A percentile compares a stretch with the other conserved stretches of the same genome.
Conservation (phyloP, 2,888 invertebrate genomes). For the Microplitis manilae region DNA sequence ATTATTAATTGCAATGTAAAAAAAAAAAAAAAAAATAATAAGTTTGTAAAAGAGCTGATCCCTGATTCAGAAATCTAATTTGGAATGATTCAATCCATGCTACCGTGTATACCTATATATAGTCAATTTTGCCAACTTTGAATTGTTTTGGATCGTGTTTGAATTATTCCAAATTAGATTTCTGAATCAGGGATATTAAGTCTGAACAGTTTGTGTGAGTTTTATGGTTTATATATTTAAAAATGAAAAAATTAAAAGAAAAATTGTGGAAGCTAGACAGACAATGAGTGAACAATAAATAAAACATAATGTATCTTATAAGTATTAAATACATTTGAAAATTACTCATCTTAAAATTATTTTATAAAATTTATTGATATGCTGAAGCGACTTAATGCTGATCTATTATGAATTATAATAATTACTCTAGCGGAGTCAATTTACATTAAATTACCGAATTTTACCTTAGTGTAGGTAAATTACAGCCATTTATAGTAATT, state of each 20-base stretch:
- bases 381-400: not conserved
- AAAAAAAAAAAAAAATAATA: not conserved
- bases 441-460: too few species aligned
- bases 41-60: not conserved
- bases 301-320: not conserved
- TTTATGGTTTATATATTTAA: slow-evolving; percentile 14
- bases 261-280: not conserved
- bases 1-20: not conserved
- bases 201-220: slow-evolving; percentile 8
- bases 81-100: too few species aligned
- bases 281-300: not conserved
- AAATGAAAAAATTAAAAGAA: slow-evolving; percentile 1
- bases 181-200: too few species aligned
- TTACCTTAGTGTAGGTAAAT: too few species aligned
- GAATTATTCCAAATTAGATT: too few species aligned
- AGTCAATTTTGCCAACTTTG: too few species aligned
- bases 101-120: too few species aligned
- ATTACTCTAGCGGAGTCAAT: too few species aligned
- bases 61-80: too few species aligned
- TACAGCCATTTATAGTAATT: too few species aligned
- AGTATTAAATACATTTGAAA: not conserved
- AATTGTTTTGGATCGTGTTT: too few species aligned
- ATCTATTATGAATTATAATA: too few species aligned
- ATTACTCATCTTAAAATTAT: not conserved
- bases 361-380: not conserved